Evolutionary conservation across 1,140 invertebrate species (phyloP).

Genomic region (Sinella curviseta): DNA sequence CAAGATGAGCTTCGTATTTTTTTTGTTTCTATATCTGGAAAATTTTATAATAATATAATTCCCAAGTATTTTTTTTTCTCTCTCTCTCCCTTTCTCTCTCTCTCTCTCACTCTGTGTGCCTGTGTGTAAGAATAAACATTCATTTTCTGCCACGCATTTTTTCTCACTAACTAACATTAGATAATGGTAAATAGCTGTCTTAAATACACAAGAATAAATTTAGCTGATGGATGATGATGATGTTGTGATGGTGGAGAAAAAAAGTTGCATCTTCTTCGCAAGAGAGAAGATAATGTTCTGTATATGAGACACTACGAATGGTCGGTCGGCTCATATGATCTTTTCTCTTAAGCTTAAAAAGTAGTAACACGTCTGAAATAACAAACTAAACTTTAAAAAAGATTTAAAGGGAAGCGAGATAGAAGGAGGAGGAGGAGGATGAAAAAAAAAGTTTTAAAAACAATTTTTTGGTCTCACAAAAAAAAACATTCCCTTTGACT

Average conservation of each 20-base stretch:
- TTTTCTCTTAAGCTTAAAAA: not conserved
- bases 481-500: not conserved
- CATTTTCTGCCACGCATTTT: not conserved
- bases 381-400: constrained; percentile 5
- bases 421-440: not conserved
- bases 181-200: not conserved
- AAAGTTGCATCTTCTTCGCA: too few species aligned
- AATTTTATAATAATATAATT: not conserved
- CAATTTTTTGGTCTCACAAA: not conserved
- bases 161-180: too few species aligned
- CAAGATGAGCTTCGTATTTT: too few species aligned
- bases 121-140: not conserved
- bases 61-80: not conserved
- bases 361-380: not conserved
- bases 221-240: not conserved
- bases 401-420: not conserved
- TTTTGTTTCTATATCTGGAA: not conserved
- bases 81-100: not conserved
- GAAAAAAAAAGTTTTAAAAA: not conserved
- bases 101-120: not conserved
- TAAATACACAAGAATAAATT: not conserved
- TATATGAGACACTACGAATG: too few species aligned
- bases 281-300: not conserved
- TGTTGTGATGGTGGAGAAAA: not conserved
- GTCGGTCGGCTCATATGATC: not conserved